Conservation (phyloP, 1,140 invertebrate species). For the Ips nitidus region DNA sequence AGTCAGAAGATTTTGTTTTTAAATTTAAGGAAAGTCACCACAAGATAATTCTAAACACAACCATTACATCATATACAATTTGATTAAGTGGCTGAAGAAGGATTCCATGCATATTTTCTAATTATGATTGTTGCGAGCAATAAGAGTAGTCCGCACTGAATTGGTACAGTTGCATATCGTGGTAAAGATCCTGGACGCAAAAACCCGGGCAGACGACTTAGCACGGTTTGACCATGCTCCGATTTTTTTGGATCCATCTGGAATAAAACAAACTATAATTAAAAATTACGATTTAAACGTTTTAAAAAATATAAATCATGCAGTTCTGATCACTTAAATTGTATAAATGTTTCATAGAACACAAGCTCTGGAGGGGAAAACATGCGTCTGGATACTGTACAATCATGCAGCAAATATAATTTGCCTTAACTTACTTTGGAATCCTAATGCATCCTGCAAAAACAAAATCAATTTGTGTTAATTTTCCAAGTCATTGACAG, state of each 20-base stretch:
- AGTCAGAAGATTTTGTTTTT: slow-evolving; percentile 1
- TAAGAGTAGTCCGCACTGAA: slow-evolving; percentile 48
- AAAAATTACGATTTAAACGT: background rate
- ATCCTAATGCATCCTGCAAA: slow-evolving; percentile 48
- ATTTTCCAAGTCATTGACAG: background rate
- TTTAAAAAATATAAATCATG: slow-evolving; percentile 1
- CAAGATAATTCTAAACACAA: background rate
- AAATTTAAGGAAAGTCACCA: background rate
- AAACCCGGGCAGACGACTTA: slow-evolving; percentile 47
- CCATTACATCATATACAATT: background rate
- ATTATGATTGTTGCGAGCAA: slow-evolving; percentile 47
- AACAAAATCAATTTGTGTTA: slow-evolving; percentile 36
- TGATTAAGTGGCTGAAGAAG: background rate
- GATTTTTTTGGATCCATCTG: slow-evolving; percentile 50
- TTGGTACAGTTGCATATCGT: slow-evolving; percentile 52
- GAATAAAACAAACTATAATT: slow-evolving; percentile 34
- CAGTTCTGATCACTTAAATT: background rate
- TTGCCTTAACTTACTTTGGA: slow-evolving; percentile 48
- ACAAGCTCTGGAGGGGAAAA: no score
- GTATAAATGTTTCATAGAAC: no score
- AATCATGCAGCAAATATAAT: background rate
- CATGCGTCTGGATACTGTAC: background rate
- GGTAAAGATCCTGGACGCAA: slow-evolving; percentile 50
- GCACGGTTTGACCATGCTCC: slow-evolving; percentile 50
- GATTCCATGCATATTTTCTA: slow-evolving; percentile 28